Evolutionary conservation across 2,113 vertebrate species (phyloP), one percentile per base, ranked within the genome.

Genomic region (Lutjanus erythropterus): DNA sequence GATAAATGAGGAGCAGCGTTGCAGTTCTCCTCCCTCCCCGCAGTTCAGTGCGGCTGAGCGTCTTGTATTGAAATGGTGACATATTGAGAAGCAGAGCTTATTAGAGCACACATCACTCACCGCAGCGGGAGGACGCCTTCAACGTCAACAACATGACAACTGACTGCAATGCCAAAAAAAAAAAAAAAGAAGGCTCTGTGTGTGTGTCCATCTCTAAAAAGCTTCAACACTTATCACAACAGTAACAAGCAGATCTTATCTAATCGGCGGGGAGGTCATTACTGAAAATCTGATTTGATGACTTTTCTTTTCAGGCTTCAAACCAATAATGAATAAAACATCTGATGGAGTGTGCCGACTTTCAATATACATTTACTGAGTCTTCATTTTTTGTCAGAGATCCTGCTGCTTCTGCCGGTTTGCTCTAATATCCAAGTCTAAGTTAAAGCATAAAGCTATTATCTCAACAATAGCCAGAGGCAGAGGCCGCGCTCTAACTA

Each of bases 71-170:
- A 90, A 84, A 85, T 65, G 21, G 68, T 90, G 91, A 91, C 88
- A 92, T 77, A 88, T 87, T 87, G 83, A 73, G 81, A 84, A 88
- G 89, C 86, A 69, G 41, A 79, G 85, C 81, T 83, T 86, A 86
- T 91, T 90, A 91, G 88, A 90, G 86, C 76, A 27, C 71, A 80
- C 88, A 88, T 91, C 90, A 91, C 58, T 92, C 92, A 92, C 71
- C 75, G 0, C 89, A 76, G 88, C 87, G 27, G 42, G 82, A 80
- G 49, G 68, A 61, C 41, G 39, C 78, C 86, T 85, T 87, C 68
- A 60, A 79, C 85, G 69, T 87, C 81, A 74, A 78, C 78, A 74
- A 72, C 65, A 59, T 74, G 76, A 85, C 88, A 90, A 74, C 74
- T 64, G 75, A 70, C 56, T 81, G 50, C 71, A 31, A 78, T 65